Evolutionary conservation across 2,797 vertebrate species (phyloP).

Genomic region (Chelmon rostratus): DNA sequence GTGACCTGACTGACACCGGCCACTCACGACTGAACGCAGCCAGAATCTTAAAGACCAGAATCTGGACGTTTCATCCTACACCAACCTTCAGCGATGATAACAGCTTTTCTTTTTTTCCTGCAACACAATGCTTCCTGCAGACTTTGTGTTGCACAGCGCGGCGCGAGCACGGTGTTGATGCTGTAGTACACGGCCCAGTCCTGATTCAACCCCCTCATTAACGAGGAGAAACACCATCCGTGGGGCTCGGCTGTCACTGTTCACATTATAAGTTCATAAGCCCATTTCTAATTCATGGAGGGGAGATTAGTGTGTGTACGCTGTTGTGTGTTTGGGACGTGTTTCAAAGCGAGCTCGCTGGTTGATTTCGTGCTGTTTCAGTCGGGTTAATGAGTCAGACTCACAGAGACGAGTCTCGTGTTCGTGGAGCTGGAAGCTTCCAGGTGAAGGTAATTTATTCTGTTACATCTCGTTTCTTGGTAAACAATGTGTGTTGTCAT

Average conservation of each 20-base stretch:
- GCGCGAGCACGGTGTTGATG: slow-evolving; percentile 44
- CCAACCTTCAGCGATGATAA: slow-evolving; percentile 36
- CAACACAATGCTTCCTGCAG: slow-evolving; percentile 54
- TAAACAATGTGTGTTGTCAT: slow-evolving; percentile 54
- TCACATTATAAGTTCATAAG: slow-evolving; percentile 78
- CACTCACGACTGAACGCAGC: background rate
- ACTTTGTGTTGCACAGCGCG: slow-evolving; percentile 38
- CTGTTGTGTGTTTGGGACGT: slow-evolving; percentile 59
- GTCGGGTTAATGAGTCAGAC: slow-evolving; percentile 74
- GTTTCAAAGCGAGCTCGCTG: slow-evolving; percentile 60
- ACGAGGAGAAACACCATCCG: slow-evolving; percentile 64
- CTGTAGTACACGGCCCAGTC: slow-evolving; percentile 68
- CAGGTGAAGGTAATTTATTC: slow-evolving; percentile 63
- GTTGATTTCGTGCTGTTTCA: slow-evolving; percentile 50
- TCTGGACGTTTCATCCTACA: background rate
- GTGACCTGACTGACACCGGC: slow-evolving; percentile 17
- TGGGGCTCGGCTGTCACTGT: slow-evolving; percentile 73
- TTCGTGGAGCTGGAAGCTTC: slow-evolving; percentile 44
- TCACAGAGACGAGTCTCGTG: slow-evolving; percentile 23
- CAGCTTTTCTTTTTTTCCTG: slow-evolving; percentile 7
- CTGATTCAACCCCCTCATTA: slow-evolving; percentile 76
- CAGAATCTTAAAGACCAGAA: background rate
- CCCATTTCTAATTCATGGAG: slow-evolving; percentile 77
- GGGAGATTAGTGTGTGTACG: slow-evolving; percentile 54
- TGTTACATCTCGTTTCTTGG: slow-evolving; percentile 52